Evolutionary conservation across 35 echinoderm and acorn worm genomes (phyloP), one percentile per base, ranked within the genome.

Genomic region (Anneissia japonica): DNA sequence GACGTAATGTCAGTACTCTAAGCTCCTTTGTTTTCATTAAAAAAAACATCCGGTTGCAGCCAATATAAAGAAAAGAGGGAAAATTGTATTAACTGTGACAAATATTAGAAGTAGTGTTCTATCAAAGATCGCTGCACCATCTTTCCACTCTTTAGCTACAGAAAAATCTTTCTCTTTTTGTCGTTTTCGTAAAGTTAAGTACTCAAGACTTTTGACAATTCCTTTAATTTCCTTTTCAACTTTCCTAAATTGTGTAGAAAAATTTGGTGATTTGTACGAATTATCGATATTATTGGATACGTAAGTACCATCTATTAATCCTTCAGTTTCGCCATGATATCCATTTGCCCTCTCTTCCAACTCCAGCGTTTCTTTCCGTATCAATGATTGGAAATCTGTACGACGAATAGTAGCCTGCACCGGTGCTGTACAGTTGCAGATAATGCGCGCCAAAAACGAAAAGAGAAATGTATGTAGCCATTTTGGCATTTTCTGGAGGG

Each of bases 61-160:
- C n/a, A 91, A 39, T 46, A 91, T 37, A 73, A 91, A 91, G 74
- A 91, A 81, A 34, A 75, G 77, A 46, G 89, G 89, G 37, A 91
- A 37, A 33, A 40, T 28, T 32, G 81, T 82, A 64, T 86, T 86
- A 56, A 91, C 45, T 21, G 86, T 31, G 14, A 79, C 86, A 81
- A 91, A 91, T 32, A 91, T 39, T 55, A 85, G 72, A 31, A 91
- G 74, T 14, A 91, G 80, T 3, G 79, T 51, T 13, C 84, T 84
- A 74, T 91, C 89, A 35, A 91, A 43, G 3, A 91, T 81, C 21
- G 81, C 89, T 31, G 89, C 89, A 7, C 83, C 89, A 39, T 91
- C 89, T 73, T 76, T 55, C 89, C 89, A 91, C 43, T 91, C 83
- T 32, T 81, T 31, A 10, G 89, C 84, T 36, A 86, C 14, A 9